Evolutionary conservation across 2,888 invertebrate species (phyloP).

Genomic region (Acholoe squamosa): DNA sequence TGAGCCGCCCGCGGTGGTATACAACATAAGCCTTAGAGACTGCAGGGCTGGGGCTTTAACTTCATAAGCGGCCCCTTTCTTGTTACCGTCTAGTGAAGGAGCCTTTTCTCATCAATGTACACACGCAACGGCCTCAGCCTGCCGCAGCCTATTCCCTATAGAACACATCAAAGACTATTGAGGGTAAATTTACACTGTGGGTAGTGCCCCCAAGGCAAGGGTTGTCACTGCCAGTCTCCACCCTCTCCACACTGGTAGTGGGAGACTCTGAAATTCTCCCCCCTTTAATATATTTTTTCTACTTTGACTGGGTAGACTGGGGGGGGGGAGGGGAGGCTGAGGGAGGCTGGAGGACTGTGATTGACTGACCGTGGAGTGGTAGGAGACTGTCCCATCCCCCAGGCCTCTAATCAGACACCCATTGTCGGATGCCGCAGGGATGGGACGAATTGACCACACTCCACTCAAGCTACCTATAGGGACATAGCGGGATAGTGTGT

Average conservation of each 20-base stretch:
- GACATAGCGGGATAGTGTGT: background rate
- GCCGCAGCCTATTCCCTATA: background rate
- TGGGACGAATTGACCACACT: background rate
- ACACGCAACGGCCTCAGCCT: background rate
- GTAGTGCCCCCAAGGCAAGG: background rate
- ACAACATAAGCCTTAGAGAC: too few species aligned
- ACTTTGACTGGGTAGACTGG: constrained; percentile 5
- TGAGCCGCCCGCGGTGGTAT: too few species aligned
- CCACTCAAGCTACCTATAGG: background rate
- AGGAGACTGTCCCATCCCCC: background rate
- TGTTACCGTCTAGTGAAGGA: background rate
- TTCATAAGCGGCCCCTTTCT: background rate
- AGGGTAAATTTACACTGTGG: constrained; percentile 6
- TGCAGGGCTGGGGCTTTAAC: background rate
- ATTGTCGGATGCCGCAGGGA: background rate
- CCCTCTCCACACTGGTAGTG: background rate
- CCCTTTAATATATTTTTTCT: constrained; percentile 27
- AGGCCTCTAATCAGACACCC: constrained; percentile 12
- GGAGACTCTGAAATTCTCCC: background rate
- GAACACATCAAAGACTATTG: constrained; percentile 24
- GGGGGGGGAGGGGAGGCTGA: background rate
- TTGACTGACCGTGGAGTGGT: background rate
- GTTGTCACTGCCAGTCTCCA: background rate
- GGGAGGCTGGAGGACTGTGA: background rate
- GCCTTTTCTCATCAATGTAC: constrained; percentile 7